Evolutionary conservation across 2,113 vertebrate genomes (phyloP).

Genomic region (Urocitellus parryii): DNA sequence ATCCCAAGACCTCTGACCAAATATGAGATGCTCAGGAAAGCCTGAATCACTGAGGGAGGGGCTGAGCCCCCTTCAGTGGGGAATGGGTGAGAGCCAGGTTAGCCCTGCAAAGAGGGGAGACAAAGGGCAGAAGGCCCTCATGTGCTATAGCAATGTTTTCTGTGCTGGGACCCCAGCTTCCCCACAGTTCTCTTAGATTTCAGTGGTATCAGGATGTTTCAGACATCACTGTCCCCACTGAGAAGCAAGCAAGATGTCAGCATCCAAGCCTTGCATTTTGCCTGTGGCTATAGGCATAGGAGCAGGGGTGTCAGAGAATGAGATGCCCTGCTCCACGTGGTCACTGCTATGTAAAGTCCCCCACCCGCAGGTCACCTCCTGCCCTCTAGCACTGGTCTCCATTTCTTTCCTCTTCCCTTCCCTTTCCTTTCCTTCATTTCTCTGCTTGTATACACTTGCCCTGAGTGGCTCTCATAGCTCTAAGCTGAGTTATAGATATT

Average conservation of each 20-base stretch:
- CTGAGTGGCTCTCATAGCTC: background rate
- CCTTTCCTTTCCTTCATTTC: background rate
- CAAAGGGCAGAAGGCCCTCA: conserved; percentile 32
- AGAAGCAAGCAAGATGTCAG: background rate
- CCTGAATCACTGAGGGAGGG: background rate
- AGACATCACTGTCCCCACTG: background rate
- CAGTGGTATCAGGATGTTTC: background rate
- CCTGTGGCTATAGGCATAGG: background rate
- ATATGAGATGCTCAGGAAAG: conserved; percentile 69
- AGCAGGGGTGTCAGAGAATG: too few species aligned
- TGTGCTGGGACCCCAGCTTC: background rate
- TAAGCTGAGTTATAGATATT: background rate
- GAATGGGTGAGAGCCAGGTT: background rate
- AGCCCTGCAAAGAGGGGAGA: conserved; percentile 10
- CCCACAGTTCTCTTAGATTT: background rate
- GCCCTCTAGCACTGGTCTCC: background rate
- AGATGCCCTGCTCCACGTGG: rapidly evolving
- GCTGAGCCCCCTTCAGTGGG: background rate
- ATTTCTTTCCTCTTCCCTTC: background rate
- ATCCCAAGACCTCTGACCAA: conserved; percentile 77
- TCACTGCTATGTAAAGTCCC: rapidly evolving
- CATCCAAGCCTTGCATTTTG: background rate
- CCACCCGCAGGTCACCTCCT: background rate
- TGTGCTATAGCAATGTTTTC: background rate
- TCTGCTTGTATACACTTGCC: background rate